phyloP scores from a whole-genome alignment of 2,797 vertebrate genomes.

The Ceyx erithaca region DNA sequence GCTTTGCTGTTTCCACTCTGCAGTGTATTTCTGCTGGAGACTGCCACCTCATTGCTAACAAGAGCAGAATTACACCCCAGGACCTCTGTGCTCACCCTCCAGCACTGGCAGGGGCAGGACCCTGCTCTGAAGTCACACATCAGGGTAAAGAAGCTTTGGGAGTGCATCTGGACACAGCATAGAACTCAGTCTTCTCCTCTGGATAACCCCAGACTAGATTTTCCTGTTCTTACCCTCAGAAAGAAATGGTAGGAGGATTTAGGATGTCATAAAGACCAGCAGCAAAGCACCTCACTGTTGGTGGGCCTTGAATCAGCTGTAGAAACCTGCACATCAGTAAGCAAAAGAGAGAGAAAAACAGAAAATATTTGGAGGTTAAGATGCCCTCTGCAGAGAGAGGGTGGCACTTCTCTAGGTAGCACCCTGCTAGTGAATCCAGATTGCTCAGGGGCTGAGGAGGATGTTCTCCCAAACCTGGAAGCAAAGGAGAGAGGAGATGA shows the following conservation, averaged over 20 bases:
- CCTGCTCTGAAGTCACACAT: not conserved
- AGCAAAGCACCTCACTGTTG: not conserved
- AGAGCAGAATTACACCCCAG: not conserved
- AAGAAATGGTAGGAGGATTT: not conserved
- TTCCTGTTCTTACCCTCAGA: not conserved
- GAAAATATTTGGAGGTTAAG: not conserved
- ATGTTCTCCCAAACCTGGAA: constrained; percentile 35
- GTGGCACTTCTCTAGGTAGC: not conserved
- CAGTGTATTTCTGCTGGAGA: not conserved
- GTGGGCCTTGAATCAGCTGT: not conserved
- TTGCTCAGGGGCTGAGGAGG: not conserved
- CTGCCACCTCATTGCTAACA: not conserved
- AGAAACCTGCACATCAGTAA: not conserved
- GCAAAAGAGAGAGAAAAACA: not conserved
- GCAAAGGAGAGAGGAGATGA: constrained; percentile 23
- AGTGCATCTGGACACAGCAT: not conserved
- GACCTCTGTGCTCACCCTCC: not conserved
- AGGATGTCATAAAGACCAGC: not conserved
- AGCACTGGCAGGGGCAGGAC: not conserved
- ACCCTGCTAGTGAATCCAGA: not conserved
- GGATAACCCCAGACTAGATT: not conserved
- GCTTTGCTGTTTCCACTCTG: not conserved
- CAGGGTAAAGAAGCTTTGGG: not conserved
- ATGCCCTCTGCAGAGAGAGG: not conserved
- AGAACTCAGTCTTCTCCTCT: not conserved